These are phyloP conservation scores for Dinomys branickii DNA, from an alignment of 2,113 vertebrate genomes.

Conservation along the genomic window DNA sequence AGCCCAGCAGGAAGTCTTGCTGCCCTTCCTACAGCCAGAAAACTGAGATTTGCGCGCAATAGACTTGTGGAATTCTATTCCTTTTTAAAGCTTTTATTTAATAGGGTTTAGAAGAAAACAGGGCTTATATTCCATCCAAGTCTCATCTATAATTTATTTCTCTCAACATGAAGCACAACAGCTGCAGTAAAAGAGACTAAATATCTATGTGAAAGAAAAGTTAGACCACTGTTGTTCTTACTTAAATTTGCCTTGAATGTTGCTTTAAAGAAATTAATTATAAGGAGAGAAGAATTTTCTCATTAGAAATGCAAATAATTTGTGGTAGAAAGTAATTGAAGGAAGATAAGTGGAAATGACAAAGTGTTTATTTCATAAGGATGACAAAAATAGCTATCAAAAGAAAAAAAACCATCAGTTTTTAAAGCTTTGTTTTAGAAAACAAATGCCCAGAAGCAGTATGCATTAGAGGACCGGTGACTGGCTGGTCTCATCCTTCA, in stretches of 20 bases:
- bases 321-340: neutral
- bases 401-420: neutral
- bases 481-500: neutral
- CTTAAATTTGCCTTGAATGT: neutral
- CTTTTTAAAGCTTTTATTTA: neutral
- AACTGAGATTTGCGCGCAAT: neutral
- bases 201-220: neutral
- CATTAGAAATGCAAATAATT: neutral
- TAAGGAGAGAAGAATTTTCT: neutral
- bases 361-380: neutral
- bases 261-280: neutral
- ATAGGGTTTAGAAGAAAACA: neutral
- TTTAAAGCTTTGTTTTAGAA: neutral
- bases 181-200: neutral
- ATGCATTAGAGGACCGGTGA: neutral
- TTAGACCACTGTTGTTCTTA: neutral
- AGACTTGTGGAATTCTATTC: neutral
- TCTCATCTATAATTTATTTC: neutral
- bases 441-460: neutral
- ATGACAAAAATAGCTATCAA: neutral
- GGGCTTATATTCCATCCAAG: neutral
- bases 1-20: neutral
- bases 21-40: neutral
- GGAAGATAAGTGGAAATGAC: neutral
- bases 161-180: neutral